phyloP scores from a whole-genome alignment of 2,888 invertebrate genomes.

The Malachius bipustulatus region DNA sequence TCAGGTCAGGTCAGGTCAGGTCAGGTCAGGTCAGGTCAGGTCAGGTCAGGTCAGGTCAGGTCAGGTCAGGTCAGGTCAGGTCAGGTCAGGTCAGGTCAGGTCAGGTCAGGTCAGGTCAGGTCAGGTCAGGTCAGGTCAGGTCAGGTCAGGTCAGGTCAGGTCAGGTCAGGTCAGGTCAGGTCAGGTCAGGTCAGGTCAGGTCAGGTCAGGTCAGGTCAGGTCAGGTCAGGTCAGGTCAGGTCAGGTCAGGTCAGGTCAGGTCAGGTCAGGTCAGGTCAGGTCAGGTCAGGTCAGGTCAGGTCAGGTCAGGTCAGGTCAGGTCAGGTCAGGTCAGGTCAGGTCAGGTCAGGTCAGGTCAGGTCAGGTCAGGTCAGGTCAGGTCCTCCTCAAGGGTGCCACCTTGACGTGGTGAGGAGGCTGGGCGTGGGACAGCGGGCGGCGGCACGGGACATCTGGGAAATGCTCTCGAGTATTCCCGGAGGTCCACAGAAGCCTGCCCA shows the following conservation, averaged over 20 bases:
- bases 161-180: constrained; percentile 8
- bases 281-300: constrained; percentile 8
- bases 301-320: constrained; percentile 8
- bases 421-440: too few species aligned
- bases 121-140: constrained; percentile 8
- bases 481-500: too few species aligned
- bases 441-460: too few species aligned
- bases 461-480: too few species aligned
- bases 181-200: constrained; percentile 8
- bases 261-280: constrained; percentile 8
- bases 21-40: constrained; percentile 7
- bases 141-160: constrained; percentile 8
- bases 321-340: constrained; percentile 8
- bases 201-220: constrained; percentile 8
- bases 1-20: constrained; percentile 7
- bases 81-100: constrained; percentile 8
- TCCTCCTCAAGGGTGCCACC: too few species aligned
- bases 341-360: constrained; percentile 7
- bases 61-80: constrained; percentile 8
- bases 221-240: constrained; percentile 8
- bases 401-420: too few species aligned
- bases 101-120: constrained; percentile 8
- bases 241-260: constrained; percentile 8
- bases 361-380: constrained; percentile 7
- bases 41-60: constrained; percentile 8